Percentiles rank a stretch among this genome's conserved stretches.
Conservation (phyloP, 2,113 vertebrate species). For the Cynopterus brachyotis region DNA sequence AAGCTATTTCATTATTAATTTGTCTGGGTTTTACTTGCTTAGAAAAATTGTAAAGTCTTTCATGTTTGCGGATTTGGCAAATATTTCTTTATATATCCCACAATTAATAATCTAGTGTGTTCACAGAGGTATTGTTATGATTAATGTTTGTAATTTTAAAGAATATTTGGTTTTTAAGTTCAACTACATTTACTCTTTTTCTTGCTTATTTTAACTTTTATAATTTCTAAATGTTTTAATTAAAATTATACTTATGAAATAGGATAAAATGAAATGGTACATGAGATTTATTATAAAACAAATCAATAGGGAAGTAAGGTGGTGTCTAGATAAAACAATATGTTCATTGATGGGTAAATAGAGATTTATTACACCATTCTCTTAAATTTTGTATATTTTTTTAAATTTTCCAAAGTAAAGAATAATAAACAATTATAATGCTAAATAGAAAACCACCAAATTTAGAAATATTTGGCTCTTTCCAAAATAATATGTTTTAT, state of each 20-base stretch:
- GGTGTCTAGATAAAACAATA: neutral
- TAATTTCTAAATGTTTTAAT: neutral
- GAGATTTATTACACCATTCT: fast-evolving
- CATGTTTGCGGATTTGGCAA: neutral
- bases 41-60: neutral
- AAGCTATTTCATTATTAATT: neutral
- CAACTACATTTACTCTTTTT: neutral
- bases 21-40: neutral
- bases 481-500: neutral
- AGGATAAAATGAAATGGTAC: neutral
- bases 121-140: neutral
- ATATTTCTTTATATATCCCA: neutral
- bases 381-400: neutral
- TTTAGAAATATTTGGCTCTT: neutral
- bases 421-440: neutral
- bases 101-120: neutral
- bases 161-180: neutral
- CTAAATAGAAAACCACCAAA: neutral
- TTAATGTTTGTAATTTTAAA: neutral
- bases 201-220: neutral
- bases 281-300: neutral
- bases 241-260: neutral
- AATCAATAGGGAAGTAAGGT: neutral
- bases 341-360: neutral
- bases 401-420: neutral